Evolutionary conservation across 2,888 invertebrate species (phyloP).

Genomic region (Beris chalybata): DNA sequence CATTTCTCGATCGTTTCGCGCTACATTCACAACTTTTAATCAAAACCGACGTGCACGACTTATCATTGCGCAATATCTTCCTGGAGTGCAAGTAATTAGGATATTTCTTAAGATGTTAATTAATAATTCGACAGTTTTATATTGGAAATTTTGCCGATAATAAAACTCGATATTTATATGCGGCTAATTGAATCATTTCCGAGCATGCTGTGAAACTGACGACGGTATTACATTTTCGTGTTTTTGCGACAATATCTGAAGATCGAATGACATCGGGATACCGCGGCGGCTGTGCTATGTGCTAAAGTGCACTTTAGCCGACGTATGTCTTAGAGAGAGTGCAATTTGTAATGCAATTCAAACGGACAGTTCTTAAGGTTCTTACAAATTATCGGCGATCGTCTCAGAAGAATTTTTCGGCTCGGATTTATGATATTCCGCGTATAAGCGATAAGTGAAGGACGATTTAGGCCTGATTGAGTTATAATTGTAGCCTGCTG

Average conservation of each 20-base stretch:
- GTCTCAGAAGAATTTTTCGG: too few species aligned
- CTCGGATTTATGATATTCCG: too few species aligned
- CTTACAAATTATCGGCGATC: too few species aligned
- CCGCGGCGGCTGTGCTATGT: too few species aligned
- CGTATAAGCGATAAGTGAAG: too few species aligned
- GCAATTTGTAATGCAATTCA: too few species aligned
- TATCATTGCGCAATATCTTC: constrained; percentile 2
- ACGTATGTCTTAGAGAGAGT: too few species aligned
- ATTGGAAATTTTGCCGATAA: not conserved
- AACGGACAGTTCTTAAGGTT: too few species aligned
- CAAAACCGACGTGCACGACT: not conserved
- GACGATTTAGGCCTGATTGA: constrained; percentile 29
- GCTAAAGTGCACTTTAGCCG: too few species aligned
- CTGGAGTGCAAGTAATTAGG: constrained; percentile 7
- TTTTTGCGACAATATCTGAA: not conserved
- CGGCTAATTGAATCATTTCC: constrained; percentile 14
- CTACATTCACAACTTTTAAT: not conserved
- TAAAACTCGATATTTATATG: not conserved
- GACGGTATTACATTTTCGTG: not conserved
- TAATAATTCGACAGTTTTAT: constrained; percentile 6
- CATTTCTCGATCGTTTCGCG: not conserved
- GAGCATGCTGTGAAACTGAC: constrained; percentile 15
- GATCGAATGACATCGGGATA: too few species aligned
- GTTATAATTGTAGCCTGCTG: constrained; percentile 33
- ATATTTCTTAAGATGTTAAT: constrained; percentile 1